phyloP scores from a whole-genome alignment of 2,797 vertebrate species.

The Acipenser oxyrinchus region DNA sequence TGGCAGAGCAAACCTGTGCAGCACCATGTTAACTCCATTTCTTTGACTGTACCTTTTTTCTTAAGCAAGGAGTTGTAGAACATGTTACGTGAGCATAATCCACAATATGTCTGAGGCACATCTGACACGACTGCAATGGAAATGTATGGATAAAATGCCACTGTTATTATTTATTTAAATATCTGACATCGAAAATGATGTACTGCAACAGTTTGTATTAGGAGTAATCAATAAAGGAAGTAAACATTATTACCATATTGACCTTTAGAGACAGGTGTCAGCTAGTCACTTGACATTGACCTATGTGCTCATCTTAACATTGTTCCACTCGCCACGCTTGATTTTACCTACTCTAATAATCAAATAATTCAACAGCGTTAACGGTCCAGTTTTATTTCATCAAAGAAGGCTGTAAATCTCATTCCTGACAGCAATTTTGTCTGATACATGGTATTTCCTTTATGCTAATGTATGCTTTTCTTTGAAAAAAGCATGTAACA shows the following conservation, averaged over 20 bases:
- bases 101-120: constrained; percentile 31
- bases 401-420: constrained; percentile 47
- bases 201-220: too few species aligned
- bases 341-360: constrained; percentile 28
- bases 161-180: too few species aligned
- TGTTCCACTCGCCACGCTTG: constrained; percentile 41
- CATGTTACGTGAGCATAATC: not conserved
- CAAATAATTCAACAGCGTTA: constrained; percentile 35
- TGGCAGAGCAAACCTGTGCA: constrained; percentile 71
- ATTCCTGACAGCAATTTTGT: constrained; percentile 59
- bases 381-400: constrained; percentile 46
- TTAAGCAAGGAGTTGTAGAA: constrained; percentile 36
- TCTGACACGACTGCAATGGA: constrained; percentile 21
- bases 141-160: too few species aligned
- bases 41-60: constrained; percentile 57
- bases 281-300: constrained; percentile 22
- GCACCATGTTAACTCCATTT: constrained; percentile 58
- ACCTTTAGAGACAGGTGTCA: not conserved
- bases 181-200: too few species aligned
- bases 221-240: too few species aligned
- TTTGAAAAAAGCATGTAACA: constrained; percentile 65
- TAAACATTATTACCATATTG: too few species aligned
- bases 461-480: constrained; percentile 56
- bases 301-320: constrained; percentile 25
- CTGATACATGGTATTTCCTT: constrained; percentile 54